Evolutionary conservation across 1,140 invertebrate species (phyloP).

Genomic region (Brachionus rotundiformis): DNA sequence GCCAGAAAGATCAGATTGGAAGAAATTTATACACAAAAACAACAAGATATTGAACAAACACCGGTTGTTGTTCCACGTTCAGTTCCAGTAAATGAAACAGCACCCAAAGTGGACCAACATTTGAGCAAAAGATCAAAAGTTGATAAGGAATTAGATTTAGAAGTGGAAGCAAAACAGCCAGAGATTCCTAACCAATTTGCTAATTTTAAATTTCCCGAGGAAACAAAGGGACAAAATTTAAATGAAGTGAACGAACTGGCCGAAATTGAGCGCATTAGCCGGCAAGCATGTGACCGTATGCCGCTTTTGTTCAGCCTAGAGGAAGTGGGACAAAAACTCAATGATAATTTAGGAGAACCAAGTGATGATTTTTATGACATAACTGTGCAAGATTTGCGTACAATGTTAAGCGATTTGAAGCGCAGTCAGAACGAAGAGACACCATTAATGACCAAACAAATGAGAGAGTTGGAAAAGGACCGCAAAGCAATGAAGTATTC

Average conservation of each 20-base stretch:
- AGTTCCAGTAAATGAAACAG: neutral
- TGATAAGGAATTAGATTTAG: too few species aligned
- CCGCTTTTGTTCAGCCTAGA: constrained; percentile 27
- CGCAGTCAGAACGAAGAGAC: constrained; percentile 2
- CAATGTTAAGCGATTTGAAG: constrained; percentile 45
- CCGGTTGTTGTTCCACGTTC: neutral
- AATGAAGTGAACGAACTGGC: constrained; percentile 46
- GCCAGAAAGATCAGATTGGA: constrained; percentile 7
- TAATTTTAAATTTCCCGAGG: constrained; percentile 52
- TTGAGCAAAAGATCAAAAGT: neutral
- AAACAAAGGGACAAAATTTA: constrained; percentile 44
- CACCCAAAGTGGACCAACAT: neutral
- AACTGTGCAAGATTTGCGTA: constrained; percentile 40
- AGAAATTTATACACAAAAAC: constrained; percentile 22
- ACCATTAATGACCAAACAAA: constrained; percentile 48
- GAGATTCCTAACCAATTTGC: constrained; percentile 31
- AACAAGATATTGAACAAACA: neutral
- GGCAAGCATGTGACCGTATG: constrained; percentile 35
- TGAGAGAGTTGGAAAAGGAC: constrained; percentile 46
- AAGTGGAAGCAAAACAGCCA: neutral
- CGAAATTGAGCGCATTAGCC: constrained; percentile 29
- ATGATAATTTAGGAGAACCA: neutral
- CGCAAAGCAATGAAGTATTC: constrained; percentile 48
- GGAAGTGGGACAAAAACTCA: too few species aligned
- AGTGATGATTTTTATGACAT: constrained; percentile 35